Conservation (phyloP, 2,797 vertebrate species). For the Notamacropus eugenii region DNA sequence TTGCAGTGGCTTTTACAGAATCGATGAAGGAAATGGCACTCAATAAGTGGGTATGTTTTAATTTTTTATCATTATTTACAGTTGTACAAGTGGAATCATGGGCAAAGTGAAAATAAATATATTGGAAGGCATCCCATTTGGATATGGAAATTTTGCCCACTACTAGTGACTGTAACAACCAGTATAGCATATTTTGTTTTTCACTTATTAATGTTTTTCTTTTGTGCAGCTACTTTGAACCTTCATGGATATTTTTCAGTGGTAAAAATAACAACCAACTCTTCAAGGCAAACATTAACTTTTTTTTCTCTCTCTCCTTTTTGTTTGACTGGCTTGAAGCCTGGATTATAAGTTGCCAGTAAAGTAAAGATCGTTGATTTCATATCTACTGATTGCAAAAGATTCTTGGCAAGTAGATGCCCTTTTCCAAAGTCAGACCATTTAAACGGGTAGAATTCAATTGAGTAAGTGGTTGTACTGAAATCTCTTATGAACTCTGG, state of each 20-base stretch:
- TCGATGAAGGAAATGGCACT: conserved; percentile 90
- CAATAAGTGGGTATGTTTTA: conserved; percentile 89
- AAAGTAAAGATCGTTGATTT: background rate
- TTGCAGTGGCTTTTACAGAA: conserved; percentile 93
- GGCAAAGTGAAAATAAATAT: background rate
- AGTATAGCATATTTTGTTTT: accelerated
- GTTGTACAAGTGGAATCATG: accelerated
- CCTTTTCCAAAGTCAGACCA: accelerated
- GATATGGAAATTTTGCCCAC: accelerated
- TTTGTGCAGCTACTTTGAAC: background rate
- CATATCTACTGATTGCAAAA: accelerated
- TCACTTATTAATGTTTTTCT: background rate
- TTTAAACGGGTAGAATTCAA: background rate
- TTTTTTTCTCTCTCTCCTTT: background rate
- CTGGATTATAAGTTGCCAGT: accelerated
- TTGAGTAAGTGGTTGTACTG: background rate
- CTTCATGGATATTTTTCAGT: background rate
- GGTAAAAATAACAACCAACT: background rate
- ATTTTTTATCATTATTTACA: accelerated
- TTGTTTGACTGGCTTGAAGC: accelerated
- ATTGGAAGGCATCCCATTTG: accelerated
- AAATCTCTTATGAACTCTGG: background rate
- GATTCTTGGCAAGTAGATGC: accelerated
- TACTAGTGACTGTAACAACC: accelerated
- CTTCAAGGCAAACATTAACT: background rate